A percentile compares a stretch with the other conserved stretches of the same genome.
Conservation (phyloP, 2,888 invertebrate genomes). For the Embidobia sp. region DNA sequence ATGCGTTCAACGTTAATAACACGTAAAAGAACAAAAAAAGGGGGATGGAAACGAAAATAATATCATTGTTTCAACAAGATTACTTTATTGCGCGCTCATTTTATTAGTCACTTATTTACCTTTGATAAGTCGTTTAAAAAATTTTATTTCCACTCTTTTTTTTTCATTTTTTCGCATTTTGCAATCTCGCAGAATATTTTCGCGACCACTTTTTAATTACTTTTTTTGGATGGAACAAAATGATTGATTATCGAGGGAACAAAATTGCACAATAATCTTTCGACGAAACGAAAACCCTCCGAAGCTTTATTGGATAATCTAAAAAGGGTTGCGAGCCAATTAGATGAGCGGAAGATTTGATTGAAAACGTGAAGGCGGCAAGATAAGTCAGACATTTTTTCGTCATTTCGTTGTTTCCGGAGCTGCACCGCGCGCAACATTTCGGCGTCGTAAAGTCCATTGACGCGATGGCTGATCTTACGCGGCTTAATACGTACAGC, state of each 20-base stretch:
- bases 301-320: conserved; percentile 10
- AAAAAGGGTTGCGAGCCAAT: conserved; percentile 11
- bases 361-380: neutral
- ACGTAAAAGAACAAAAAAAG: too few relatives aligned
- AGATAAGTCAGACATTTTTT: neutral
- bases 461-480: conserved; percentile 60
- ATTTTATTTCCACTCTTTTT: too few relatives aligned
- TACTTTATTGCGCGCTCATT: too few relatives aligned
- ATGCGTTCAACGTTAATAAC: too few relatives aligned
- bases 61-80: too few relatives aligned
- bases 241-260: neutral
- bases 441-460: conserved; percentile 48
- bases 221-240: too few relatives aligned
- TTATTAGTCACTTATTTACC: too few relatives aligned
- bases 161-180: too few relatives aligned
- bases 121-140: too few relatives aligned
- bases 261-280: neutral
- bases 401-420: conserved; percentile 15
- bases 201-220: too few relatives aligned
- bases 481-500: conserved; percentile 71
- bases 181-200: too few relatives aligned
- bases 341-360: conserved; percentile 10
- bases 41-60: too few relatives aligned
- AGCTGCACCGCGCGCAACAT: conserved; percentile 16
- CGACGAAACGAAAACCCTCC: conserved; percentile 8